Evolutionary conservation across 2,113 vertebrate species (phyloP), one percentile per base, ranked within the genome.

Genomic region (Chauna torquata): DNA sequence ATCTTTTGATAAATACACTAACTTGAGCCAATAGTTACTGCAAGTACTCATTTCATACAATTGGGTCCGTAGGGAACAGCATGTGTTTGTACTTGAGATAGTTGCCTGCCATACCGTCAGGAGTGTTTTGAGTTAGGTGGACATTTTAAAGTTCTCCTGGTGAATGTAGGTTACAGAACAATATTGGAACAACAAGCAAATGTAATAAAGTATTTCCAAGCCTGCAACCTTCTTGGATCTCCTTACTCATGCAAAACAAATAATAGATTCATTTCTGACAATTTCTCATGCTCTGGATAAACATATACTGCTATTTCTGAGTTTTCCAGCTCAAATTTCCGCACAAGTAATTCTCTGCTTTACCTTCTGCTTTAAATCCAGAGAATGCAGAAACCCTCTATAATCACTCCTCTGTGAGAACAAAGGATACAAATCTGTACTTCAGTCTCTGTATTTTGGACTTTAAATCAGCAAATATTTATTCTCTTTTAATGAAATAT

Each of bases 401-500:
- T 42, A n/a, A 76, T 23, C 42, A 1, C 72, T 72, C 71, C 90
- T 94, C 49, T 54, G 77, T 50, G 91, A 83, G 83, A 89, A 57
- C n/a, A 24, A 66, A 68, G 57, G 80, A 79, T 34, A 75, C 65
- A 57, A 52, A 89, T 23, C 62, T 57, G 81, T 34, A 2, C 20
- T 61, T 47, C 88, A 44, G 86, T 6, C 77, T 25, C 69, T 44
- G 47, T 44, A 59, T 49, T 55, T 74, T 18, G 61, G 30, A 18
- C 66, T 91, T 89, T 80, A 65, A 69, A 87, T 10, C 94, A 82
- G 74, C 83, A 95, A 92, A 69, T 65, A 88, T 79, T 93, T 93
- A n/a, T 79, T 65, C 40, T 85, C 49, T 42, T 19, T 32, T 50
- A 28, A 71, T 79, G 78, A 76, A 79, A 28, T 30, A 50, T 7